These are phyloP conservation scores for Misgurnus mizolepis DNA, from an alignment of 2,113 vertebrate species.

Conservation along the genomic window DNA sequence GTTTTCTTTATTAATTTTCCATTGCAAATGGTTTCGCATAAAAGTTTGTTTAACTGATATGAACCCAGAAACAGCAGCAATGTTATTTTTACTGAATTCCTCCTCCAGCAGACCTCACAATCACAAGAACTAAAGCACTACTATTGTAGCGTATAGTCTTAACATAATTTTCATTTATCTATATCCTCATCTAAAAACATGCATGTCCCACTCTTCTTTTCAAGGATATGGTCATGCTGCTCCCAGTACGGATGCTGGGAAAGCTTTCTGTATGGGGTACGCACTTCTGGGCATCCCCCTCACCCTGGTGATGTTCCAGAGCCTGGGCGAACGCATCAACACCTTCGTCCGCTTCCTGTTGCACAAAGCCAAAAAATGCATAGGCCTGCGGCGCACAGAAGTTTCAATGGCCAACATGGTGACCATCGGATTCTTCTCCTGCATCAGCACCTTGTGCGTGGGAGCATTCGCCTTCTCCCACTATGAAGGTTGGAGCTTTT, in stretches of 20 bases:
- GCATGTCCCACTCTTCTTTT: constrained; percentile 8
- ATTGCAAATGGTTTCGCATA: neutral
- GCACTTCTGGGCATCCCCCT: constrained; percentile 96
- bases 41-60: neutral
- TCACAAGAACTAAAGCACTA: neutral
- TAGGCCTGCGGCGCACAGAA: constrained; percentile 85
- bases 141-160: neutral
- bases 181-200: too few species aligned
- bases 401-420: constrained; percentile 99
- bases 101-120: neutral
- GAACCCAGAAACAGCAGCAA: neutral
- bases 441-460: constrained; percentile 89
- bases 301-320: constrained; percentile 98
- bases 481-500: constrained; percentile 96
- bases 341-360: constrained; percentile 90
- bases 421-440: constrained; percentile 94
- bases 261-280: constrained; percentile 98
- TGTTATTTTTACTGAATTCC: neutral
- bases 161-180: neutral
- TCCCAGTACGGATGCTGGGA: constrained; percentile 94
- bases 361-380: constrained; percentile 88
- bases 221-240: constrained; percentile 96
- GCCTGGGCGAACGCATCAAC: constrained; percentile 96
- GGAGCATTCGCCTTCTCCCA: constrained; percentile 91
- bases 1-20: constrained; percentile 27